Base-by-base conservation (phyloP, 2,888 invertebrate genomes). In the Aspidapion aeneum region DNA sequence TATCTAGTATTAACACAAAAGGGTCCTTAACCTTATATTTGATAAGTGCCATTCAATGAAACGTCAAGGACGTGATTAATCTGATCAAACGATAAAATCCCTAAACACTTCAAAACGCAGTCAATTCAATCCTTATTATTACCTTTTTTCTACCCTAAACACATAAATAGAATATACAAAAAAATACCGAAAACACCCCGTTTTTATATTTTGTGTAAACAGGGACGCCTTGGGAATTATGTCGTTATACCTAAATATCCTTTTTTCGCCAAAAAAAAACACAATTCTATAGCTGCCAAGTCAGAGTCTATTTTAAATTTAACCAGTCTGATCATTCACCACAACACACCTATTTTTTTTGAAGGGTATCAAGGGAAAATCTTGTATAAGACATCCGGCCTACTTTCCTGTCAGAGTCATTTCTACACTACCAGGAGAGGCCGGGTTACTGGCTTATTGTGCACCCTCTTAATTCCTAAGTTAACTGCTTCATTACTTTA, bases 151-250 rank as follows among this genome's bases (percentile, higher is more conserved):
- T 70, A 70, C 72, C 71, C 69, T 67, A 70, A 69, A 71, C 64
- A 63, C 57, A 62, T 63, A n/a, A n/a, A n/a, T n/a, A n/a, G n/a
- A n/a, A n/a, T n/a, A 70, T 63, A 56, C 56, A 65, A 60, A 67
- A 63, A 64, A 65, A 68, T 67, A 67, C 64, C 66, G 66, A 58
- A n/a, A 63, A 62, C 70, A 70, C 72, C 74, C 71, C 63, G 58
- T 76, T 75, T 75, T 74, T 73, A 74, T 77, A 74, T 75, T 75
- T 76, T 75, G 72, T 72, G 77, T 78, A 78, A 78, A 78, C 77
- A 78, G 72, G 72, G 70, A 74, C 78, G 76, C 78, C 78, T 69
- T 72, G 72, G 70, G 74, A 75, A 75, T 78, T 75, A 35, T 35
- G 12, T 35, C 35, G 3, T 35, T 35, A 35, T 35, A 70, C 71